These are phyloP conservation scores for Automeris io DNA, from an alignment of 2,888 invertebrate genomes.

Conservation along the genomic window DNA sequence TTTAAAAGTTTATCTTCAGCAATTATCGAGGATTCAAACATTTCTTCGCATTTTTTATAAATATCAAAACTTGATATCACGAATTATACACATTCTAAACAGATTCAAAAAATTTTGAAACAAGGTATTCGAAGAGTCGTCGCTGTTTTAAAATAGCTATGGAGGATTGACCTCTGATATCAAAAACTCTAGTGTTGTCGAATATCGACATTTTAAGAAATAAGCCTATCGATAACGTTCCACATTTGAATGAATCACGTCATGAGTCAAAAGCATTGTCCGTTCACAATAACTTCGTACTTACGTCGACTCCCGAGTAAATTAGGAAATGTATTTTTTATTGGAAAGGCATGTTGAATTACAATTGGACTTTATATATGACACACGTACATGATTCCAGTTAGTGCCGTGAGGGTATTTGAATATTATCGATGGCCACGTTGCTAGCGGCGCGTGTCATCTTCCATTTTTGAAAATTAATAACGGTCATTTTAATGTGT, in stretches of 20 bases:
- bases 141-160: no score
- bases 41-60: no score
- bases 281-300: constrained; percentile 50
- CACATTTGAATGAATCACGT: constrained; percentile 68
- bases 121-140: no score
- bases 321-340: constrained; percentile 75
- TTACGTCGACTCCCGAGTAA: constrained; percentile 49
- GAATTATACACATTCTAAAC: no score
- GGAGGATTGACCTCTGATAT: no score
- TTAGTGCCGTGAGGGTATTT: constrained; percentile 57
- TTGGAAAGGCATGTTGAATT: constrained; percentile 64
- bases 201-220: no score
- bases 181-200: no score
- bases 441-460: constrained; percentile 19
- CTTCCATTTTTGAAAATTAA: constrained; percentile 6
- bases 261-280: constrained; percentile 70
- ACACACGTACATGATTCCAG: constrained; percentile 58
- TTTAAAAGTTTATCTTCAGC: no score
- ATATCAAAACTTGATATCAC: no score
- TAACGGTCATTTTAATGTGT: constrained; percentile 4
- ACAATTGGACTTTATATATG: constrained; percentile 55
- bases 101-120: no score
- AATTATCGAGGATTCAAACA: no score
- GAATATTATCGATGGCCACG: constrained; percentile 29
- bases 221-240: constrained; percentile 19